phyloP scores from a whole-genome alignment of 2,797 vertebrate genomes.

The Melanogrammus aeglefinus region DNA sequence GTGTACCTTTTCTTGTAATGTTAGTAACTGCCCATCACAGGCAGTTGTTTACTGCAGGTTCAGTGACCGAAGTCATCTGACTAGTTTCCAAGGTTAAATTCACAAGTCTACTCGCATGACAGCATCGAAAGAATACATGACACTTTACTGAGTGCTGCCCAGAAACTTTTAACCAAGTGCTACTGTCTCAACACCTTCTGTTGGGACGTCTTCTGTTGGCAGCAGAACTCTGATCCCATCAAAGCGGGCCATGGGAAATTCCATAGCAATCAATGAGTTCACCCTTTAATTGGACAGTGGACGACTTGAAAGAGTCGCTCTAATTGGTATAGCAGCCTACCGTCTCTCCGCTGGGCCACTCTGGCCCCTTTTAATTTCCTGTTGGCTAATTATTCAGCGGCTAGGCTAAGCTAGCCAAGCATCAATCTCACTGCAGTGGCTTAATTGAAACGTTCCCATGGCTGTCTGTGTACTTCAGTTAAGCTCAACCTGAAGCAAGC shows the following conservation, averaged over 20 bases:
- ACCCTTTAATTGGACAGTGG: constrained; percentile 47
- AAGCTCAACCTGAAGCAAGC: constrained; percentile 31
- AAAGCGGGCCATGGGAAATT: background rate
- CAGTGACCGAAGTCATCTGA: background rate
- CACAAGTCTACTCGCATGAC: background rate
- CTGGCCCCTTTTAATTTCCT: constrained; percentile 46
- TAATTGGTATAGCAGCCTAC: constrained; percentile 42
- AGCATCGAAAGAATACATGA: background rate
- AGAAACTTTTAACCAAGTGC: background rate
- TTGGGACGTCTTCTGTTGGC: background rate
- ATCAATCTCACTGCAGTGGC: constrained; percentile 39
- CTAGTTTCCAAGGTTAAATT: background rate
- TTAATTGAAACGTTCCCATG: constrained; percentile 52
- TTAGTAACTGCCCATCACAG: background rate
- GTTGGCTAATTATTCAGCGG: constrained; percentile 57
- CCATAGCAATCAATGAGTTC: background rate
- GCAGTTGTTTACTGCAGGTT: background rate
- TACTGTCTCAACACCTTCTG: background rate
- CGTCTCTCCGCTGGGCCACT: constrained; percentile 30
- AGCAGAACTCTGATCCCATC: background rate
- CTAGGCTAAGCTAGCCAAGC: constrained; percentile 26
- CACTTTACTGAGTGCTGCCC: background rate
- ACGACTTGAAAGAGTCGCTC: constrained; percentile 44
- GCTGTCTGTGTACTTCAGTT: constrained; percentile 11
- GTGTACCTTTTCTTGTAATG: background rate